Evolutionary conservation across 2,113 vertebrate genomes (phyloP).

Genomic region (Menura novaehollandiae): DNA sequence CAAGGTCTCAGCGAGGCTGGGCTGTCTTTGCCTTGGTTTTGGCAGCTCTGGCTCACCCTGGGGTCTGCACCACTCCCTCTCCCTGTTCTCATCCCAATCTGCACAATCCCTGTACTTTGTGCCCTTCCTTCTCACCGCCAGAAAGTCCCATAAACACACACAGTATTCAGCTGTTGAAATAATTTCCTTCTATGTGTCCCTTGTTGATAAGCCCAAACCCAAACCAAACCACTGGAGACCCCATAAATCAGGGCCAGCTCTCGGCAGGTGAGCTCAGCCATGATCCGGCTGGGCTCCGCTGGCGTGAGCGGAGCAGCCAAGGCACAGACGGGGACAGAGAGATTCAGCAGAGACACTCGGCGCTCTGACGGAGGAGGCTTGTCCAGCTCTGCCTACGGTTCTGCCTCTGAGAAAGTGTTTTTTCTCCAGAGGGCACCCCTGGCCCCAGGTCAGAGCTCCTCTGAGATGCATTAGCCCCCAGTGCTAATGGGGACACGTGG

Average conservation of each 20-base stretch:
- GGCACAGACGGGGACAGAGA: neutral
- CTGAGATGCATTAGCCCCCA: neutral
- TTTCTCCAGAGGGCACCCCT: neutral
- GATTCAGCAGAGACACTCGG: neutral
- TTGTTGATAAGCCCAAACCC: neutral
- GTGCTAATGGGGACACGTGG: accelerated
- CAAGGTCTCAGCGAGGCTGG: neutral
- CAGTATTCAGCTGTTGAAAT: neutral
- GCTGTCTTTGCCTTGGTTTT: neutral
- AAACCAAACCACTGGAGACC: neutral
- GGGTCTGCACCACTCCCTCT: neutral
- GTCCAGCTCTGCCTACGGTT: accelerated
- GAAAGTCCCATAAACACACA: neutral
- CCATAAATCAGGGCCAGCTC: neutral
- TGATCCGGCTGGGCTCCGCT: neutral
- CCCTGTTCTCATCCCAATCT: neutral
- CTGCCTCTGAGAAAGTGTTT: neutral
- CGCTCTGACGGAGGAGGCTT: neutral
- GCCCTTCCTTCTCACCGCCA: neutral
- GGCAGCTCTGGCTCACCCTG: neutral
- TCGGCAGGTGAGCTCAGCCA: neutral
- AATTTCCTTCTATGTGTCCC: neutral
- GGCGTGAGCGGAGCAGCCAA: accelerated
- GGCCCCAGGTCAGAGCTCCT: neutral
- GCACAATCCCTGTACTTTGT: neutral